Conservation (phyloP, 2,797 vertebrate species). For the Podarcis siculus region DNA sequence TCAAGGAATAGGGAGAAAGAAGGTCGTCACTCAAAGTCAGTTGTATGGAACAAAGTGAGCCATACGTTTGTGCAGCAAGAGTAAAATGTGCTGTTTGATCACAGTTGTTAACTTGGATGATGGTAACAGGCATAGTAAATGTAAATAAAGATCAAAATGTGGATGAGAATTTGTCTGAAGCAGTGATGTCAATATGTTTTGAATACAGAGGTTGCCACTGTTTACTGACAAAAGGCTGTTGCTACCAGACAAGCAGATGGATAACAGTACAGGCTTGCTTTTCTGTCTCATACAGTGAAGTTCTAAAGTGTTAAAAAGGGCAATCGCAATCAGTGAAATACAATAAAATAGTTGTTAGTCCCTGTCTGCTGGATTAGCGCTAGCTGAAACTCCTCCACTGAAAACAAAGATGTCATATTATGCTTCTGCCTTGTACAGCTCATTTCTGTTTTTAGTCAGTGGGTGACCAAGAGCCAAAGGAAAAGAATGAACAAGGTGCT, state of each 20-base stretch:
- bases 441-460: background rate
- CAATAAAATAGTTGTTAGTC: background rate
- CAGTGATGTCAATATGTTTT: background rate
- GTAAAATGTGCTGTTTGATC: background rate
- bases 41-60: background rate
- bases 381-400: background rate
- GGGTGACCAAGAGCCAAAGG: background rate
- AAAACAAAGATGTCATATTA: background rate
- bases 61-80: background rate
- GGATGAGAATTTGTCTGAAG: conserved; percentile 14
- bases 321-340: background rate
- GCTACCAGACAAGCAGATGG: background rate
- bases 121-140: conserved; percentile 22
- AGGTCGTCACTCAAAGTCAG: background rate
- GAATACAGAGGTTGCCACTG: background rate
- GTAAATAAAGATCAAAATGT: background rate
- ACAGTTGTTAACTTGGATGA: background rate
- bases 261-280: background rate
- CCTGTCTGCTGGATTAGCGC: background rate
- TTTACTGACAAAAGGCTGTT: background rate
- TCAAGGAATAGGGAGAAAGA: conserved; percentile 3
- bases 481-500: background rate
- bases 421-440: background rate
- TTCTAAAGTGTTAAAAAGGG: background rate
- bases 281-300: background rate